Base-by-base conservation (phyloP, 2,113 vertebrate species). In the Alethe diademata region DNA sequence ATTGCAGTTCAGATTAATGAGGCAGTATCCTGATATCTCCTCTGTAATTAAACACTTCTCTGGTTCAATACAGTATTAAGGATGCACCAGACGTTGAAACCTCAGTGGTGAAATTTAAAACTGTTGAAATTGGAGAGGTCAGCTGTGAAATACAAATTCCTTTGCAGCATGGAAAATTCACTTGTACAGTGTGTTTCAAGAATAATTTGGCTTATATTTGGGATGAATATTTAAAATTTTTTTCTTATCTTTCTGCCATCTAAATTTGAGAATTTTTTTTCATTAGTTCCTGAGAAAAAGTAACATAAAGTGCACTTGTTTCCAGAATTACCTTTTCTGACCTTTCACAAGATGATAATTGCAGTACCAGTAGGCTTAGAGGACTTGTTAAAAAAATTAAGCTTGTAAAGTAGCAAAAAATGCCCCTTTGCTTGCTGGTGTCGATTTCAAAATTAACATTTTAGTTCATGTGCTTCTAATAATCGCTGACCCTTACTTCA, bases 361-460 rank as follows among this genome's bases (percentile, higher is more conserved):
- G 99, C 97, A 96, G 98, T 98, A 98, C 97, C 97, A 97, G 98
- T 98, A 98, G 98, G 98, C 98, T 98, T 98, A 96, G 89, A 98
- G 92, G 94, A 98, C 97, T 98, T 97, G 93, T 97, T 94, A 92
- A 98, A 98, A 98, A 97, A 97, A 95, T 96, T 97, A 98, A 98
- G 98, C 98, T 99, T 99, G 98, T 99, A 98, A 98, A 98, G 97
- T 98, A 98, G 98, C 97, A 97, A 97, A 97, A 97, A 98, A 98
- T 95, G 93, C 97, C 97, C 97, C 98, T 98, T 97, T 96, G 96
- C 95, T 96, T 98, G 92, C 97, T 97, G 98, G 98, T 99, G 98
- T 98, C 96, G 97, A 98, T 99, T 99, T 99, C 98, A 99, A 98
- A 99, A 99, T 99, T 99, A 99, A 99, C 99, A 99, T 99, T 99